Base-by-base conservation (phyloP, 2,113 vertebrate genomes). In the Clarias batrachus region DNA sequence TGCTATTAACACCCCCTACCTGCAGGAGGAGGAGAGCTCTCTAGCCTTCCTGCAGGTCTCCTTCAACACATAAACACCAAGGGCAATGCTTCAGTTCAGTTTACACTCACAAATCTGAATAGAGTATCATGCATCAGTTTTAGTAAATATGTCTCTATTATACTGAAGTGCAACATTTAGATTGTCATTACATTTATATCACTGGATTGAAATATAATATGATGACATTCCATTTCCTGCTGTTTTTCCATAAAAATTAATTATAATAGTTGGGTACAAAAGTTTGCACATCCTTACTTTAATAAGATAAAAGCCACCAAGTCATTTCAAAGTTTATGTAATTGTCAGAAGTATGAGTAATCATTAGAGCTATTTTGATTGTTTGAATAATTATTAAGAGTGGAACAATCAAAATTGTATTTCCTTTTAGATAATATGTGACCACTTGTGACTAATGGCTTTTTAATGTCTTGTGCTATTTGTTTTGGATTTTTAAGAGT, bases 21-120 rank as follows among this genome's bases (percentile, higher is more conserved):
- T 99, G 8, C 97, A 97, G 91, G 96, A 98, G 89, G 98, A 99
- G 84, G 96, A 97, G 25, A 91, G 93, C 83, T 95, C 96, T 0
- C 86, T 96, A 91, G 94, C 95, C 83, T 99, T 99, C 91, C 92
- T 99, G 27, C 96, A 98, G 97, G 98, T 99, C 80, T 60, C 21
- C 33, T 65, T 74, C 52, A n/a, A 19, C 30, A 76, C 59, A 41
- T 13, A 27, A 30, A 79, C 66, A 70, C 30, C 63, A 80, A 71
- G 77, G 30, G 17, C 65, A 81, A 86, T 83, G 27, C 41, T 37
- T 62, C 30, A 62, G 57, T 62, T 37, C 59, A 81, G 21, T 37
- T 62, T 62, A 25, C 57, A 81, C 3, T 80, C 9, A 60, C 17
- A 59, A 12, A 60, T 30, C 77, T 12, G 56, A 33, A 27, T 80